Base-by-base conservation (phyloP, 2,113 vertebrate species). In the Actinemys pallida region DNA sequence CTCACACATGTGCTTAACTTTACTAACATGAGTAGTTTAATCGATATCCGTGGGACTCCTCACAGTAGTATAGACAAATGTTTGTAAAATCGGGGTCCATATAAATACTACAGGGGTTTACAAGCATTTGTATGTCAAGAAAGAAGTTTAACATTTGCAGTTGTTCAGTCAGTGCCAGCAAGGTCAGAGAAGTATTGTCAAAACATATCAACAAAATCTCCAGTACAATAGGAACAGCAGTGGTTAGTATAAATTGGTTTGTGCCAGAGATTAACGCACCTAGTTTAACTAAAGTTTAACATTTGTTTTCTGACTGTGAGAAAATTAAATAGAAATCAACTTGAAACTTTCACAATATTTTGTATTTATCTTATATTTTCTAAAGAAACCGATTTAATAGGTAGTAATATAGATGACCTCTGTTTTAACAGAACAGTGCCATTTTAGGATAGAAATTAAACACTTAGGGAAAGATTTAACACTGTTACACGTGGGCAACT, bases 401-500 rank as follows among this genome's bases (percentile, higher is more conserved):
- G 47, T 52, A 59, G 24, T 59, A 79, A 52, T 29, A 22, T 39
- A 91, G 25, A 5, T 76, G 16, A 69, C 62, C 1, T 20, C 45
- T 65, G 24, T 87, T 76, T 81, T 82, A 57, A 24, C 16, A 50
- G 39, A 50, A 84, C 3, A 1, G 39, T 57, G 5, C 62, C 50
- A 0, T 1, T 16, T 56, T 81, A 69, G 87, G 25, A 27, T 11
- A 87, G 17, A 87, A 89, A 31, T n/a, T n/a, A 52, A 24, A 10
- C 10, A 10, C 88, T 47, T 82, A 35, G 10, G 53, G 35, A 20
- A n/a, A 83, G 81, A 92, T 57, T 82, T 87, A 83, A 2, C 25
- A 12, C 6, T 69, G 31, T 69, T 69, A 1, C 0, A 0, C 2
- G 47, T 84, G 84, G 10, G 14, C 42, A 3, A 0, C 2, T 85